These are phyloP conservation scores for Magallana ariakensis DNA, from an alignment of 1,140 invertebrate species.

Conservation along the genomic window DNA sequence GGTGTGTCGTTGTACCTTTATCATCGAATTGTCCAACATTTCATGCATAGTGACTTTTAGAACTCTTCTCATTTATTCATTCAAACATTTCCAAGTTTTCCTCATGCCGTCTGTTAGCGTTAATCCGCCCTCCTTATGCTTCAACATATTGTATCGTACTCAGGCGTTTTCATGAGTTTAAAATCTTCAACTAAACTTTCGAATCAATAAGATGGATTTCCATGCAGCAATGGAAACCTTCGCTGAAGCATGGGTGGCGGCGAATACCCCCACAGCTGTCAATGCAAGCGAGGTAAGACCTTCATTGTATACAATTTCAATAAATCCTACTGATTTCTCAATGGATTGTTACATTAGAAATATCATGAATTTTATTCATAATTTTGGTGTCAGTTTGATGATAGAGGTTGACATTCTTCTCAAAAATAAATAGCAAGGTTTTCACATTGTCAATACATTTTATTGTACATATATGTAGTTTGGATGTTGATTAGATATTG, in stretches of 20 bases:
- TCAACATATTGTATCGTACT: conserved; percentile 42
- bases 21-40: not conserved
- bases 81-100: conserved; percentile 19
- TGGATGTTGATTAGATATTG: no score
- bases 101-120: conserved; percentile 27
- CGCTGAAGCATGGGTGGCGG: conserved; percentile 96
- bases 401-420: no score
- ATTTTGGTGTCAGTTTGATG: no score
- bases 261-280: conserved; percentile 87
- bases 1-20: conserved; percentile 44
- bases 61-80: conserved; percentile 5
- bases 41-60: conserved; percentile 37
- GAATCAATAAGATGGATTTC: conserved; percentile 89
- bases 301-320: not conserved
- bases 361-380: no score
- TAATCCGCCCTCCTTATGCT: conserved; percentile 37
- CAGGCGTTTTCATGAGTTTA: conserved; percentile 22
- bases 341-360: no score
- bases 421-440: no score
- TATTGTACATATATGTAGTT: no score
- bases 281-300: conserved; percentile 62
- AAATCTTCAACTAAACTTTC: conserved; percentile 43
- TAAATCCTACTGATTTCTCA: no score
- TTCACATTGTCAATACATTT: no score
- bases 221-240: conserved; percentile 98